Percentiles rank a stretch among this genome's conserved stretches.
Evolutionary conservation across 2,113 vertebrate genomes (phyloP).

Genomic region (Apus apus): DNA sequence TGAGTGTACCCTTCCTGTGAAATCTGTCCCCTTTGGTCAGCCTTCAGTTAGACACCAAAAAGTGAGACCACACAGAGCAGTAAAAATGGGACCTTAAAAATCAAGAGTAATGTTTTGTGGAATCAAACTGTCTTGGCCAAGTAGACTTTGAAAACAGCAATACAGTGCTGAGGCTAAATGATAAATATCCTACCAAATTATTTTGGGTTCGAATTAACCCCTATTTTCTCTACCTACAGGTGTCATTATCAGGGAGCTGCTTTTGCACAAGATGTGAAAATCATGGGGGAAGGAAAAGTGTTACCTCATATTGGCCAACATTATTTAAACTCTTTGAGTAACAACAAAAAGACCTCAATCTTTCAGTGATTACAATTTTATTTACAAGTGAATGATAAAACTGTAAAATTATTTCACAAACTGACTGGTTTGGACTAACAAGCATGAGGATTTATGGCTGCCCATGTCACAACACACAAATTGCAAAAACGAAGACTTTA

Average conservation of each 20-base stretch:
- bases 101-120: not conserved
- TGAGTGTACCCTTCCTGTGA: not conserved
- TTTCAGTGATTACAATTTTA: not conserved
- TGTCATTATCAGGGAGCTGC: not conserved
- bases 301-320: not conserved
- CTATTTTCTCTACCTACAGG: not conserved
- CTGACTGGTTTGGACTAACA: not conserved
- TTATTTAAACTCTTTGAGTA: not conserved
- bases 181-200: not conserved
- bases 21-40: not conserved
- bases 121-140: not conserved
- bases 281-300: not conserved
- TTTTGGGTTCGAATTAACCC: not conserved
- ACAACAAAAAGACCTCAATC: not conserved
- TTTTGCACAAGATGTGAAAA: not conserved
- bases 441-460: not conserved
- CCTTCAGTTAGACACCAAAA: not conserved
- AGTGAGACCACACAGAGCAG: not conserved
- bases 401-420: not conserved
- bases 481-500: not conserved
- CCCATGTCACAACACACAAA: not conserved
- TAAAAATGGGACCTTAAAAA: not conserved
- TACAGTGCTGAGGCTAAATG: not conserved
- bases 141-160: not conserved
- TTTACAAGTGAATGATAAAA: not conserved